phyloP scores from a whole-genome alignment of 1,140 invertebrate species.

The Cataglyphis hispanica region DNA sequence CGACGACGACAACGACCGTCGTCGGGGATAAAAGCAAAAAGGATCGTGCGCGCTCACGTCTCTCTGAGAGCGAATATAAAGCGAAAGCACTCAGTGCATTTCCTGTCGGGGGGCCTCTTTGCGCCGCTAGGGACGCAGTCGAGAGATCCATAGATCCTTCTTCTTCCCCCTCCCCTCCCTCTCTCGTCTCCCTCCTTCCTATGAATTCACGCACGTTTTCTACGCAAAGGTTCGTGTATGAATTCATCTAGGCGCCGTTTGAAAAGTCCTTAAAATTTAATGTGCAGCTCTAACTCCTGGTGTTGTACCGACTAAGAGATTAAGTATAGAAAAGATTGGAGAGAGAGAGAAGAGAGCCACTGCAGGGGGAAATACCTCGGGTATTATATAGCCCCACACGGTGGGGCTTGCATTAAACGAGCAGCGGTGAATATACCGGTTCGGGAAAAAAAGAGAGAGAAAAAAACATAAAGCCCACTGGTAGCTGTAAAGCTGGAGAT shows the following conservation, averaged over 20 bases:
- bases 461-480: conserved; percentile 64
- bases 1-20: conserved; percentile 15
- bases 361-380: conserved; percentile 48
- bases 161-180: neutral
- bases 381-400: conserved; percentile 67
- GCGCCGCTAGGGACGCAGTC: conserved; percentile 39
- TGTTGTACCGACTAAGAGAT: conserved; percentile 67
- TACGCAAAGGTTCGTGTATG: conserved; percentile 16
- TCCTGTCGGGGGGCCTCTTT: conserved; percentile 64
- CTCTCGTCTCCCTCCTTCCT: neutral
- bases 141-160: conserved; percentile 42
- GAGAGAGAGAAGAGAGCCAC: conserved; percentile 9
- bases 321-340: conserved; percentile 55
- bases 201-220: conserved; percentile 22
- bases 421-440: conserved; percentile 67
- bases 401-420: conserved; percentile 73
- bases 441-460: conserved; percentile 33
- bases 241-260: conserved; percentile 64
- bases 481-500: conserved; percentile 71
- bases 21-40: conserved; percentile 57
- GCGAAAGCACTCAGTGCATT: conserved; percentile 72
- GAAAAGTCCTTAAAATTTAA: conserved; percentile 76
- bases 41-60: conserved; percentile 57
- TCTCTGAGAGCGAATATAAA: conserved; percentile 57
- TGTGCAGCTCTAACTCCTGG: conserved; percentile 68